Evolutionary conservation across 2,797 vertebrate genomes (phyloP), one percentile per base, ranked within the genome.

Genomic region (Cetoscarus ocellatus): DNA sequence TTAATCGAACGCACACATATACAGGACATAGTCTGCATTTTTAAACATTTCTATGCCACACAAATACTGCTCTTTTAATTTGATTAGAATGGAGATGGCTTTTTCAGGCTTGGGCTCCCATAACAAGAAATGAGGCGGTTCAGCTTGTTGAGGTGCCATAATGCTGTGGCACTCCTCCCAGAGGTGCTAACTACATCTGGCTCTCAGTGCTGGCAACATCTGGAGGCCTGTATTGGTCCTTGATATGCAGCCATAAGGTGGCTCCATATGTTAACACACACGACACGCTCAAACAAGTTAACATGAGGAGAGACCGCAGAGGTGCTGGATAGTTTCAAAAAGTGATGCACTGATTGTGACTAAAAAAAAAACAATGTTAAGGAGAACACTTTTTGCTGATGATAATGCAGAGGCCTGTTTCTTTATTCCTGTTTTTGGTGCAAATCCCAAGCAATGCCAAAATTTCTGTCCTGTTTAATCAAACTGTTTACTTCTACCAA

Each of bases 151-250:
- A 77, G 87, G 75, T 12, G 0, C 55, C 50, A 47, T 67, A 75
- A 57, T 64, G 70, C 61, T 54, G 65, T 73, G 74, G 67, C 36
- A 2, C 69, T 88, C 80, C 75, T 77, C 86, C 79, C 85, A 90
- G 86, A 75, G 80, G 75, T 84, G 79, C 80, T 85, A 83, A 91
- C 81, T 88, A 73, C 91, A 94, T 93, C 91, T 93, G 91, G 81
- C 85, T 66, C 72, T 82, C 85, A 47, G 60, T 57, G 67, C 56
- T 60, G 49, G 75, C 82, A 94, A 94, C 93, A 95, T 94, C 92
- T 94, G 93, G 90, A 91, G 74, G 79, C 62, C 66, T 80, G 78
- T 91, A 88, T 90, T 69, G 62, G 76, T 75, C 56, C 69, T 83
- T 39, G 68, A 69, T 84, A 79, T 55, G 69, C 17, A 79, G 86